Base-by-base conservation (phyloP, 1,140 invertebrate species). In the Aphelinus atriplicis region DNA sequence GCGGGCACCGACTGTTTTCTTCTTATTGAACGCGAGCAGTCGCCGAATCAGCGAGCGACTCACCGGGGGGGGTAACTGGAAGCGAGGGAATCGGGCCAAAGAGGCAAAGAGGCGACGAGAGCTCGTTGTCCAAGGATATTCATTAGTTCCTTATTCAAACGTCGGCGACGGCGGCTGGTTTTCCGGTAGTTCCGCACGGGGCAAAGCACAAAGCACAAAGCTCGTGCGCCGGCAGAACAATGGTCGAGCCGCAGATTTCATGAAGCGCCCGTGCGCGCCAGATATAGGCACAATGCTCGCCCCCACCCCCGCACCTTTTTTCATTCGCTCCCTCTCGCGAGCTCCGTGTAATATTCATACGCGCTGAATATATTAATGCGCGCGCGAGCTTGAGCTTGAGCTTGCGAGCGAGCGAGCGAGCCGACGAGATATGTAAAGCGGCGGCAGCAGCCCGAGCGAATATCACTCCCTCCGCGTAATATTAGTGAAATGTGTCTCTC, bases 121-220 rank as follows among this genome's bases (percentile, higher is more conserved):
- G 72, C 78, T 65, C 80, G 61, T 64, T 73, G 77, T 78, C 78
- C 81, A 80, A 76, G 80, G 80, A 85, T 83, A 87, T 87, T 88
- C 86, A 88, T 88, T 88, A 88, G 84, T 87, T 87, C 85, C 84
- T 88, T 87, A 87, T 86, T 87, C 86, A 87, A 87, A 87, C 83
- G 78, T 79, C 82, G 81, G 81, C 80, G 81, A 84, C 84, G 51
- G 51, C 4, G 4, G 51, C 4, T 53, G 51, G 51, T 6, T 26
- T 87, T 88, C 85, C 85, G 85, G 82, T 26, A 87, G 83, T 85
- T 85, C 80, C 80, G 77, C 26, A 63, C 9, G n/a, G 42, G 26
- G 60, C 3, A n/a, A 80, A 81, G 83, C 78, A 87, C 85, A 88
- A 87, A 87, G 86, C 84, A 88, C 86, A 88, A 88, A 88, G 86